Conservation (phyloP, 2,888 invertebrate genomes). For the Conops quadrifasciatus region DNA sequence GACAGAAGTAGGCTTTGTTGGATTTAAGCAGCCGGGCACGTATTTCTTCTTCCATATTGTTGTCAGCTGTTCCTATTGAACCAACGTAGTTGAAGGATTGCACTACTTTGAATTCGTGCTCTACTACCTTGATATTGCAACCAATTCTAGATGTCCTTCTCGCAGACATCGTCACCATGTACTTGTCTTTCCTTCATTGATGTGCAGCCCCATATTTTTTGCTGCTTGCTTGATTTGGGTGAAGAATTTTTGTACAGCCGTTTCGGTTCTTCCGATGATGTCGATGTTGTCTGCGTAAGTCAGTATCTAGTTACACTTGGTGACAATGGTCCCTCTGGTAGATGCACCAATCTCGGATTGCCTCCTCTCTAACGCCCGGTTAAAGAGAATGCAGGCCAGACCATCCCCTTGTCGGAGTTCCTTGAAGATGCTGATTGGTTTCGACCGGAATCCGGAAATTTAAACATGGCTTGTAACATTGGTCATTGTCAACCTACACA, state of each 20-base stretch:
- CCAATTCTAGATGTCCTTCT: neutral
- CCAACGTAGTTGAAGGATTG: neutral
- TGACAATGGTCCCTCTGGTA: too few species aligned
- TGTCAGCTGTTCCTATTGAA: neutral
- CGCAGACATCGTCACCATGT: neutral
- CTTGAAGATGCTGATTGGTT: neutral
- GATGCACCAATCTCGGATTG: too few species aligned
- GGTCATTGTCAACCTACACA: neutral
- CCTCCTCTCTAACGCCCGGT: too few species aligned
- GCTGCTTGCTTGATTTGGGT: neutral
- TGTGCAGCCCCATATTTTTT: neutral
- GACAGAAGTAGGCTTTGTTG: neutral
- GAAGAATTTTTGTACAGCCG: neutral
- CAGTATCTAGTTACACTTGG: too few species aligned
- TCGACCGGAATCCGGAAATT: neutral
- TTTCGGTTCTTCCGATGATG: neutral
- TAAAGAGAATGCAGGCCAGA: neutral
- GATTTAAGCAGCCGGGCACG: neutral
- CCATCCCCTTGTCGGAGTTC: neutral
- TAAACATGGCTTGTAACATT: neutral
- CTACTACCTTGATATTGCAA: neutral
- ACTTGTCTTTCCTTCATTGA: neutral
- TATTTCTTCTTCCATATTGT: neutral
- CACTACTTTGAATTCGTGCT: neutral
- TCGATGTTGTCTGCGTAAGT: neutral